Evolutionary conservation across 2,113 vertebrate species (phyloP), one percentile per base, ranked within the genome.

Genomic region (Mesitornis unicolor): DNA sequence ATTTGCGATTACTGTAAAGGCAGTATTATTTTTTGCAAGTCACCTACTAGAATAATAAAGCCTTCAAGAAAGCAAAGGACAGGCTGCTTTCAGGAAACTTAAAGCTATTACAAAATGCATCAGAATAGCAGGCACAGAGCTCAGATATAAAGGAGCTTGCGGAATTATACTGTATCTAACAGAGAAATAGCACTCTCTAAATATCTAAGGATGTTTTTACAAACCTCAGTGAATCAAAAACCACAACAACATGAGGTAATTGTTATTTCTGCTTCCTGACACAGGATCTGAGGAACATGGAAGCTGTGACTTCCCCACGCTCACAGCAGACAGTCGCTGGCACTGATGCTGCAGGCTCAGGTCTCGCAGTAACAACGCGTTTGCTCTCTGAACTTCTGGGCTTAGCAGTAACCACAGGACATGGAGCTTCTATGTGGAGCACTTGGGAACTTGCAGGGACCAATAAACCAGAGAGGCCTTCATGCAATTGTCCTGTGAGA

Each of bases 371-470:
- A 31, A 22, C 77, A 10, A 6, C 16, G 2, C 7, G 18, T 3
- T 13, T 13, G 61, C 36, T 1, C 64, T 13, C 48, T 1, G 36
- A 28, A 59, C 33, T 33, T 6, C 50, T 8, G 31, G 26, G 43
- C 59, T 26, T 48, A 10, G 43, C 69, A 20, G 4, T 7, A 18
- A 25, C 42, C 5, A 1, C 36, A 11, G 77, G 26, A 48, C 60
- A 28, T n/a, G n/a, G 60, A 56, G 28, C 35, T 47, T 4, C 1
- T 4, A 2, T 0, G 14, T 0, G 1, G 12, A 73, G 40, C 47
- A 4, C 57, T 22, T 3, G 20, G 33, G 35, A 43, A 0, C 56
- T 12, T 5, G 28, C n/a, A 47, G 65, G 38, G 48, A 36, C 31
- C 40, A 21, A 38, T 18, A 0, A 0, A 7, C 31, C 8, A 10